Base-by-base conservation (phyloP, 2,888 invertebrate species). In the Marasmarcha lunaedactyla region DNA sequence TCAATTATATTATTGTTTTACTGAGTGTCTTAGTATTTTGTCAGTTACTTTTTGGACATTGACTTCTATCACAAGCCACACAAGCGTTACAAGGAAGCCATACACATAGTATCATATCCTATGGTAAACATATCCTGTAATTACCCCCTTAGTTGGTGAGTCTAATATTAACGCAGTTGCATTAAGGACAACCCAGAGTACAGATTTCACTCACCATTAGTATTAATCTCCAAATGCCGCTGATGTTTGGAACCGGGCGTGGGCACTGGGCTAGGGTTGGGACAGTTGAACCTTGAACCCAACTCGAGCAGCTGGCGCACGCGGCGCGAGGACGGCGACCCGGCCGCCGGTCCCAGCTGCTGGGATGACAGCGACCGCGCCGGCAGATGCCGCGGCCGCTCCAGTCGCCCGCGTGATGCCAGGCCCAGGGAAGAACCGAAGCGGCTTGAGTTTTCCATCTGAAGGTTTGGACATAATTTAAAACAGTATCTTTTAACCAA, bases 181-280 rank as follows among this genome's bases (percentile, higher is more conserved):
- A n/a, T n/a, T n/a, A n/a, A n/a, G n/a, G n/a, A n/a, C n/a, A n/a
- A n/a, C n/a, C n/a, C n/a, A n/a, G n/a, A n/a, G n/a, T n/a, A n/a
- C n/a, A n/a, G n/a, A n/a, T n/a, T n/a, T n/a, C n/a, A 46, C 62
- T 59, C 54, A 90, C 91, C 94, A 59, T 92, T 94, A 58, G 94
- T 93, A 85, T 95, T 95, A 53, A 95, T 94, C 71, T 95, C 94
- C 51, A 95, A 86, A 68, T 90, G 91, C 59, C 91, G 86, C 45
- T 93, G 90, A 59, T 93, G 86, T 38, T 92, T 89, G 11, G 93
- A 91, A 41, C 92, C 89, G 3, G 93, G 91, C 42, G 92, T 92
- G 0, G 90, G 90, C 36, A 90, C 90, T 0, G 90, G 90, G 59
- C 90, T 90, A 15, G 88, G 88, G 47, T 88, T 88, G 1, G 90